Evolutionary conservation across 2,797 vertebrate species (phyloP), one percentile per base, ranked within the genome.

Genomic region (Tarsius wallacei): DNA sequence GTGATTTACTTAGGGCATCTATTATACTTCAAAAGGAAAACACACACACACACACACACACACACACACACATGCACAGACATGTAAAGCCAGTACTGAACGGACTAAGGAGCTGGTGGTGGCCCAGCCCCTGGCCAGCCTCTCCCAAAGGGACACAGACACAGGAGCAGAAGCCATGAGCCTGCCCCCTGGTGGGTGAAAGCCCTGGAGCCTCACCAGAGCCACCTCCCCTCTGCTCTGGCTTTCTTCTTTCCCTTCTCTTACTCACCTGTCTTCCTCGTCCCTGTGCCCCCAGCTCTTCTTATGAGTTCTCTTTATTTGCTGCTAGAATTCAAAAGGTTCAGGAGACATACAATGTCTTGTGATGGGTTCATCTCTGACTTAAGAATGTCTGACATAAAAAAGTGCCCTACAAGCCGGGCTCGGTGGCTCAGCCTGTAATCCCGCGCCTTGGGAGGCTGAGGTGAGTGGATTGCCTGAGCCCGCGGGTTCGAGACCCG

Each of bases 151-250:
- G 83, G 77, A 17, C 19, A 17, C 1, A 2, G 17, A 13, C 28
- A 2, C 0, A 0, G 21, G 81, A 1, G 15, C 26, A 26, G 77
- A 49, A 1, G 49, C 9, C 1, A 6, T 1, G 13, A 42, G 63
- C 57, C 6, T 22, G 33, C 17, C 7, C 7, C 3, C 28, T 0
- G 22, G 21, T 16, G 1, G 2, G 61, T 4, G 26, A 61, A 5
- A 33, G 33, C 14, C 16, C 21, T n/a, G 4, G 15, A 7, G 16
- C 51, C 68, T 24, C 4, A 0, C 13, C 42, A 2, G 11, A 21
- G 24, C 24, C 85, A 3, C 5, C 49, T 8, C 42, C 36, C 26
- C 31, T 11, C 49, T n/a, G n/a, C 3, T 36, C 87, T 26, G 57
- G 71, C 17, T 49, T 63, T 42, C 7, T 7, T 33, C 61, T 63